Evolutionary conservation across 2,113 vertebrate genomes (phyloP), one percentile per base, ranked within the genome.

Genomic region (Prionailurus viverrinus): DNA sequence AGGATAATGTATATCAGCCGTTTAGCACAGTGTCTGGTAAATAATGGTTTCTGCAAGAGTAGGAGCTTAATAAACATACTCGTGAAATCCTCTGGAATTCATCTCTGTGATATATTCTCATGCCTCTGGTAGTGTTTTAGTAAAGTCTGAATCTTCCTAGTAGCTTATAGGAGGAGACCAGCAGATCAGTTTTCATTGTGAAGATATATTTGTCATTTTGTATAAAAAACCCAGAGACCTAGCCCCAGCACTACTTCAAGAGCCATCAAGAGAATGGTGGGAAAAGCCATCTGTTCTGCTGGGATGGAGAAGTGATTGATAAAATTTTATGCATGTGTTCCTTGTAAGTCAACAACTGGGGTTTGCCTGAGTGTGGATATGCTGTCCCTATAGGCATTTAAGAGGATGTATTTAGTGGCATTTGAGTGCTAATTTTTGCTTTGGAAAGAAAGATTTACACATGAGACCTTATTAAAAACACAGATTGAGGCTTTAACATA

Each of bases 361-460:
- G 55, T 78, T 79, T 97, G 69, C 66, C 36, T 93, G 27, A 41
- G 23, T 85, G 69, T 76, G 76, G 48, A 69, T 84, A 19, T 19
- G 53, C 31, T 91, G 25, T 63, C 61, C 36, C 14, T 65, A 61
- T 61, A 79, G 97, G 31, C 53, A 91, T 74, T 78, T 48, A 21
- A 93, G 45, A 66, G 76, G 91, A 86, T 81, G 94, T 91, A 88
- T 63, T 29, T 58, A 98, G 48, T 91, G n/a, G 45, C 48, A 98
- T 95, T 96, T 94, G 95, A 93, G 95, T 96, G 90, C 45, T 96
- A 94, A 88, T 93, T 97, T 97, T 97, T 95, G 41, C 29, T 74
- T 95, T 95, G 63, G 88, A 92, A 91, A 93, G 51, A 95, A 94
- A 97, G n/a, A 96, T 94, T 88, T 96, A 78, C 51, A 94, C 41